Conservation (phyloP, 2,113 vertebrate genomes). For the human (Homo sapiens) region GRCh38 chr13:31096001-31096500, state of each 20-base stretch:
- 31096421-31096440: neutral
- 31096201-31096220: neutral
- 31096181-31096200: neutral
- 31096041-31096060: neutral
- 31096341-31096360: neutral
- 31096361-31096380: neutral
- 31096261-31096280: neutral
- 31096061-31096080: neutral
- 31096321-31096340: neutral
- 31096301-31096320: neutral
- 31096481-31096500: neutral
- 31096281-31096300: neutral
- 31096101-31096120: neutral
- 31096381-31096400: neutral
- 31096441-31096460: neutral
- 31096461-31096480: neutral
- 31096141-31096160: neutral
- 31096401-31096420: neutral
- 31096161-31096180: neutral
- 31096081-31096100: neutral
- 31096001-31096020: neutral
- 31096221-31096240: neutral
- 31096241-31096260: neutral
- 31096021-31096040: neutral
- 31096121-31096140: neutral